Evolutionary conservation across 37 sponge, comb jelly and placozoan species (phyloP), one percentile per base, ranked within the genome.

Genomic region (Dysidea cf. avara): DNA sequence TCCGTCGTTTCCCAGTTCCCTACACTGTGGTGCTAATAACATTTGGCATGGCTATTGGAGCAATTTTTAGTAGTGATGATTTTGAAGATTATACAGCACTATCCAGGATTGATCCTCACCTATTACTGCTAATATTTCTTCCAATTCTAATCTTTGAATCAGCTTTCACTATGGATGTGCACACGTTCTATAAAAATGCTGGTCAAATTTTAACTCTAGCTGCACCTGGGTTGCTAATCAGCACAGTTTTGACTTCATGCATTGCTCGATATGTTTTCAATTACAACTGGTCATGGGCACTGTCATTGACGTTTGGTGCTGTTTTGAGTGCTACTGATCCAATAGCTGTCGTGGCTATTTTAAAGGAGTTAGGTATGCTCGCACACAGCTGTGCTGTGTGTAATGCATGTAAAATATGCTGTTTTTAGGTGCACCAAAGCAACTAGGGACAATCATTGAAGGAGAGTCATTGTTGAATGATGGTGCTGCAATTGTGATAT

Each of bases 291-390:
- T 72, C 81, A 5, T 95, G 92, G 96, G 66, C 74, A 24, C 79
- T 72, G 16, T 69, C 91, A 3, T 37, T 95, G 55, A 61, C 85
- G 72, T 85, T 95, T 73, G 96, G 96, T 9, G 39, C 83, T 24
- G 78, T 95, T 35, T 74, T 95, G 64, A 91, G 92, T 82, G 96
- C 96, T 29, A 95, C 96, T 17, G 96, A 95, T 43, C 96, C 96
- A 26, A 92, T 95, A 34, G 91, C 96, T 39, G 92, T 95, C 1
- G 92, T 95, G 18, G 85, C 92, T 1, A 69, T 95, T 7, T 57
- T 95, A 47, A 95, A 84, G 47, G 93, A 83, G 13, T 20, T 87
- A 53, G 93, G 90, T 84, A 78, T 22, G 76, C 53, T 18, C 53
- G 17, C 53, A 17, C 17, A 50, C 14, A 18, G 53, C 53, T 18